These are phyloP conservation scores for Zalophus californianus DNA, from an alignment of 2,797 vertebrate genomes.

Conservation along the genomic window DNA sequence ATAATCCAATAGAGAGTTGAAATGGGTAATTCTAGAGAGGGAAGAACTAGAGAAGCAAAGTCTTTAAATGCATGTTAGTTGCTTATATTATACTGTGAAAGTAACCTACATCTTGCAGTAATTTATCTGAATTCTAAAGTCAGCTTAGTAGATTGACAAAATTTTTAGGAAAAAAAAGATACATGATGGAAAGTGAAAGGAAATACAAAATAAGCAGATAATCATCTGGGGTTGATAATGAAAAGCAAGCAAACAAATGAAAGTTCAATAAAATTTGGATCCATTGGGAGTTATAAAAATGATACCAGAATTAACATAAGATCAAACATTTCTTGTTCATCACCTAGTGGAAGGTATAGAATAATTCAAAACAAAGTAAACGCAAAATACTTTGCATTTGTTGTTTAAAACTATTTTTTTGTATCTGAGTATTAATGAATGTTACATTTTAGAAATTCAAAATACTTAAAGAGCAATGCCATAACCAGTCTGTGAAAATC, in stretches of 20 bases:
- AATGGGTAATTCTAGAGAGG: neutral
- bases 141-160: neutral
- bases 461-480: neutral
- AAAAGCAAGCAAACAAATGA: neutral
- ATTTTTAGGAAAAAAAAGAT: neutral
- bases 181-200: neutral
- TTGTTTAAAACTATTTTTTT: conserved; percentile 3
- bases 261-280: neutral
- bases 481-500: neutral
- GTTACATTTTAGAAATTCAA: neutral
- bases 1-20: neutral
- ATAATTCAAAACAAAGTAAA: neutral
- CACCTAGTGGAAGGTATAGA: neutral
- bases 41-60: neutral
- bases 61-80: neutral
- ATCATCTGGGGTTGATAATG: neutral
- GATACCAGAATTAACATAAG: neutral
- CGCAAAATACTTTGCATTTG: neutral
- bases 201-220: conserved; percentile 39
- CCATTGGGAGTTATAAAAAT: conserved; percentile 5
- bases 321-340: neutral
- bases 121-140: conserved; percentile 45
- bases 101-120: neutral
- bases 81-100: neutral
- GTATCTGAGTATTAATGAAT: neutral